phyloP scores from a whole-genome alignment of 2,797 vertebrate genomes.

The Spea hammondii region DNA sequence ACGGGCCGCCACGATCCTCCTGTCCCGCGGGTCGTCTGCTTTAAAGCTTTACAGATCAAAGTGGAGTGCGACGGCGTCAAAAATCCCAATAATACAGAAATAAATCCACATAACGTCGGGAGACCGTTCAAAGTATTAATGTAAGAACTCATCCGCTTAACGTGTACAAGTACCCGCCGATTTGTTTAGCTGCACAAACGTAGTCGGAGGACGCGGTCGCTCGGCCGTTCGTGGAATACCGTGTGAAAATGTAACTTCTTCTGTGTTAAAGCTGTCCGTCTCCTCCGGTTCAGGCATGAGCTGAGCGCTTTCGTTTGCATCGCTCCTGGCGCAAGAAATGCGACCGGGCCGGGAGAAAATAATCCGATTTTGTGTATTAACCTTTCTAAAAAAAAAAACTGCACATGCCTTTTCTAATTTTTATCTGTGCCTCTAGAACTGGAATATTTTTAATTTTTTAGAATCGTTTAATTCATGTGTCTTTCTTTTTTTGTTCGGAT shows the following conservation, averaged over 20 bases:
- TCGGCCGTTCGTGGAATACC: not conserved
- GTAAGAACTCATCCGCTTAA: slow-evolving; percentile 49
- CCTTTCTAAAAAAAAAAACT: not conserved
- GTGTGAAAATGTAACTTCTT: slow-evolving; percentile 12
- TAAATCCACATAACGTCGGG: slow-evolving; percentile 56
- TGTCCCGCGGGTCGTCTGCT: slow-evolving; percentile 83
- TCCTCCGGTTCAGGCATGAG: slow-evolving; percentile 2
- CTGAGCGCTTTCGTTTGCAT: slow-evolving; percentile 8
- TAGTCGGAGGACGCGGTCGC: not conserved
- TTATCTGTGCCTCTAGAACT: slow-evolving; percentile 10
- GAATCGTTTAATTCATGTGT: not conserved
- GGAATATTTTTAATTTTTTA: not conserved
- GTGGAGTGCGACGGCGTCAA: slow-evolving; percentile 63
- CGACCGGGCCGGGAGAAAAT: not conserved
- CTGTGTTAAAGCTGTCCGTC: slow-evolving; percentile 7
- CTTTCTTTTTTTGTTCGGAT: not conserved
- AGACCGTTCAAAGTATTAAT: slow-evolving; percentile 62
- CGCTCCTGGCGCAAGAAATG: not conserved
- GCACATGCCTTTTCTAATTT: not conserved
- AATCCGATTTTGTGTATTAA: slow-evolving; percentile 1
- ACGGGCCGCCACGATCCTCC: slow-evolving; percentile 61
- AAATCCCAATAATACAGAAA: slow-evolving; percentile 54
- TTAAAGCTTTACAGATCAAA: slow-evolving; percentile 80
- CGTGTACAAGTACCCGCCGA: slow-evolving; percentile 31
- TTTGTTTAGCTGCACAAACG: slow-evolving; percentile 35